Evolutionary conservation across 2,113 vertebrate genomes (phyloP).

Genomic region (Andinoacara biseriatus): DNA sequence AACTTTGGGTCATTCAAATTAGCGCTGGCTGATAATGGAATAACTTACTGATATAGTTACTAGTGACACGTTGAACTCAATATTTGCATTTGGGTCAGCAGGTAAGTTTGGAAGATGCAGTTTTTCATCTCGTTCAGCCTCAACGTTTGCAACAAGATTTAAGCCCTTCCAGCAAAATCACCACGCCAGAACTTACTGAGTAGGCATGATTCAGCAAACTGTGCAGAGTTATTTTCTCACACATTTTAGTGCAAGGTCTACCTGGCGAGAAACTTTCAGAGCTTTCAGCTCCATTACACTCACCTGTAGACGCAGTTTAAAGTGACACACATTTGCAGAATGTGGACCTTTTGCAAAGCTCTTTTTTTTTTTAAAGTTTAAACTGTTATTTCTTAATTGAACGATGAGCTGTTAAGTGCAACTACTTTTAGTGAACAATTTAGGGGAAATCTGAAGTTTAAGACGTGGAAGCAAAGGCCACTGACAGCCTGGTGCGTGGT

Average conservation of each 20-base stretch:
- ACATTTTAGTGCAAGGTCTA: neutral
- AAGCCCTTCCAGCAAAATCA: neutral
- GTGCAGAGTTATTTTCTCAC: neutral
- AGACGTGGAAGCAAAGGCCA: neutral
- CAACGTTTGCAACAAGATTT: neutral
- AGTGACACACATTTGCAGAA: neutral
- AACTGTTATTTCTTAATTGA: neutral
- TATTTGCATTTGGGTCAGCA: neutral
- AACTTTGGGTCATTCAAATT: constrained; percentile 21
- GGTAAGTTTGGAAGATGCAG: neutral
- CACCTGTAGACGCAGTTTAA: neutral
- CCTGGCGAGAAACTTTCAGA: neutral
- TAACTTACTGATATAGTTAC: neutral
- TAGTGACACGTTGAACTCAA: neutral
- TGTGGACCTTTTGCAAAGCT: neutral
- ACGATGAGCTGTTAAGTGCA: neutral
- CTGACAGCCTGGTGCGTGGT: neutral
- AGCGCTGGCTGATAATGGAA: constrained; percentile 6
- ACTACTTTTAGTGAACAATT: neutral
- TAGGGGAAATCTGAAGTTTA: neutral
- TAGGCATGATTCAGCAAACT: neutral
- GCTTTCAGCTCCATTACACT: neutral
- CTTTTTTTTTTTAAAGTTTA: neutral
- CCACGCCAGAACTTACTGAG: neutral
- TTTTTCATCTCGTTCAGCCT: neutral